phyloP scores from a whole-genome alignment of 2,888 invertebrate species.

The Caenorhabditis sinica region DNA sequence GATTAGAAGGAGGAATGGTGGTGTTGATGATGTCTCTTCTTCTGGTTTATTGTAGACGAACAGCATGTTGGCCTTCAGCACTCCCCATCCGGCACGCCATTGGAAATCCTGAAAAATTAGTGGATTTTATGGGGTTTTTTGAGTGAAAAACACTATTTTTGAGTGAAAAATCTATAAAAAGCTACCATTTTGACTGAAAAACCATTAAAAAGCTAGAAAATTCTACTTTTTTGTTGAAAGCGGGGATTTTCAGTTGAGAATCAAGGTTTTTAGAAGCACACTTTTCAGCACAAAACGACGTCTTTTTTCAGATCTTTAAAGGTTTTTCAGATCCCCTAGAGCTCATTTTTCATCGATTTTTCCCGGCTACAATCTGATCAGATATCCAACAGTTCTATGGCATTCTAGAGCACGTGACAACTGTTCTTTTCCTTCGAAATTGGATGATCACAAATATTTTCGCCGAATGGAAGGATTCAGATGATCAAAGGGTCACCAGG shows the following conservation, averaged over 20 bases:
- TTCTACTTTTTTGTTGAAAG: not conserved
- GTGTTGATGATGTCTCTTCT: conserved; percentile 58
- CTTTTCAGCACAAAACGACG: too few relatives aligned
- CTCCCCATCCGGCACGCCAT: conserved; percentile 79
- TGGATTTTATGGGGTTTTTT: not conserved
- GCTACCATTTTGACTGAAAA: too few relatives aligned
- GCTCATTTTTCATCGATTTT: too few relatives aligned
- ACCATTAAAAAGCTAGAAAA: too few relatives aligned
- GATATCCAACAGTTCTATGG: too few relatives aligned
- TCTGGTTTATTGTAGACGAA: conserved; percentile 79
- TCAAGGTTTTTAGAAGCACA: too few relatives aligned
- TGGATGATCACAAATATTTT: not conserved
- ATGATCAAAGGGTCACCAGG: too few relatives aligned
- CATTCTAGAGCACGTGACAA: not conserved
- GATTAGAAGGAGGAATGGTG: conserved; percentile 79
- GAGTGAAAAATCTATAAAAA: too few relatives aligned
- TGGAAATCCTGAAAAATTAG: conserved; percentile 75
- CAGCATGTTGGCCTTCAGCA: conserved; percentile 81
- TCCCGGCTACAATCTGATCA: not conserved
- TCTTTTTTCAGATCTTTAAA: not conserved
- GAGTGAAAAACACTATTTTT: not conserved
- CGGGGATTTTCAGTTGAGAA: too few relatives aligned
- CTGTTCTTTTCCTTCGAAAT: not conserved
- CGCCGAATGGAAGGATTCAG: too few relatives aligned
- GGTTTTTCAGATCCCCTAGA: not conserved